Evolutionary conservation across 2,888 invertebrate genomes (phyloP), one percentile per base, ranked within the genome.

Genomic region (Halictus quadricinctus): DNA sequence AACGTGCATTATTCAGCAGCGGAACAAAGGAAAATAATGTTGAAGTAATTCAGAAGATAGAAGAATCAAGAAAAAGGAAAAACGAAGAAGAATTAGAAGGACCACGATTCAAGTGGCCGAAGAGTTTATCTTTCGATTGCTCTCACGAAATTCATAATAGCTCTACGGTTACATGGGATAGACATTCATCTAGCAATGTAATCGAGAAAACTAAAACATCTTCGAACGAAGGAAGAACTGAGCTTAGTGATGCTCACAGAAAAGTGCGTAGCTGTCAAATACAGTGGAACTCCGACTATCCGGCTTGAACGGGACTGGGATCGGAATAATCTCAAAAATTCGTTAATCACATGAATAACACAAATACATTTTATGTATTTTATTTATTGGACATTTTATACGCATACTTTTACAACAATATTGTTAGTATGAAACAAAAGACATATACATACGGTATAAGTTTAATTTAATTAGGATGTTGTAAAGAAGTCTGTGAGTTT

Each of bases 1-100:
- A 96, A 90, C 95, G 97, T 10, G 96, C 96, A 0, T 92, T 97
- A 1, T 97, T 97, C 82, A 96, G 97, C 0, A 96, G 97, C 0
- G 90, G 87, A 36, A 91, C 92, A 48, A 92, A 92, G 50, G 92
- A 92, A 1, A 85, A 88, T 25, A 83, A 88, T 12, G 54, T 58
- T 12, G 90, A 88, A 48, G 50, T 66, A 18, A 29, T 70, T 18
- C 87, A 85, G n/a, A 85, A 83, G 41, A 10, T 72, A 21, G 90
- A 90, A 5, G 93, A 93, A 70, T 89, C 91, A 36, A 93, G 90
- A 74, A 94, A 94, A 50, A 89, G 94, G 36, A 94, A 94, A 73
- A 90, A 74, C 69, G 94, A 94, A 21, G 94, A 94, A 10, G 93
- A 94, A 15, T 83, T 94, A 15, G 93, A 94, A 76, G 91, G 92